Evolutionary conservation across 2,113 vertebrate species (phyloP), one percentile per base, ranked within the genome.

Genomic region (Tachycineta bicolor): DNA sequence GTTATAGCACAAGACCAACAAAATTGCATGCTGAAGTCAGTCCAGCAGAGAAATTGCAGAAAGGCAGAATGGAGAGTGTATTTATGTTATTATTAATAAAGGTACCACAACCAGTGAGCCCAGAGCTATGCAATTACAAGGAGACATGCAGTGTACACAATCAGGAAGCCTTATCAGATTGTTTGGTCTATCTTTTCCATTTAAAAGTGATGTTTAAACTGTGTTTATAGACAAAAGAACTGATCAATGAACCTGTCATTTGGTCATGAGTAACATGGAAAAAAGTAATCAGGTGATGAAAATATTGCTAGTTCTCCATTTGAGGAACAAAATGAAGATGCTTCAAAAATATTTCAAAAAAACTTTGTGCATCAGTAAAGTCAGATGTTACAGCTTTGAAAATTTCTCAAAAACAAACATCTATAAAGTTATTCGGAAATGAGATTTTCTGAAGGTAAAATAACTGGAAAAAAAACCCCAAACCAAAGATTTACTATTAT

Each of bases 181-280:
- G 93, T 96, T 97, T 96, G 93, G 95, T 94, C 94, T 78, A 94
- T 96, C 82, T 96, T 96, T 93, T 89, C 90, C 82, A 96, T 95
- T 97, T 95, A 87, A 95, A 93, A 94, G 95, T 77, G 71, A 74
- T 96, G 97, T 89, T 96, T 96, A 97, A 97, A 73, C 82, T 94
- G 43, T 79, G 86, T 75, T 81, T 80, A 76, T 76, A 95, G 94
- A 95, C 78, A 67, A 91, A 94, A 88, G 87, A 93, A 79, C 37
- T 95, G 85, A 91, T 81, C 70, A 81, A 92, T 93, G 85, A 76
- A 92, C 29, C 25, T 95, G 87, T 90, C 93, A 93, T 93, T 95
- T 82, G 43, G 39, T 28, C 81, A 53, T 34, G 31, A 59, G 89
- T 41, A 70, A 69, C 70, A 84, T 18, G 37, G 34, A 79, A 90